These are phyloP conservation scores for Gymnoscelis rufifasciata DNA, from an alignment of 2,888 invertebrate species.

Conservation along the genomic window DNA sequence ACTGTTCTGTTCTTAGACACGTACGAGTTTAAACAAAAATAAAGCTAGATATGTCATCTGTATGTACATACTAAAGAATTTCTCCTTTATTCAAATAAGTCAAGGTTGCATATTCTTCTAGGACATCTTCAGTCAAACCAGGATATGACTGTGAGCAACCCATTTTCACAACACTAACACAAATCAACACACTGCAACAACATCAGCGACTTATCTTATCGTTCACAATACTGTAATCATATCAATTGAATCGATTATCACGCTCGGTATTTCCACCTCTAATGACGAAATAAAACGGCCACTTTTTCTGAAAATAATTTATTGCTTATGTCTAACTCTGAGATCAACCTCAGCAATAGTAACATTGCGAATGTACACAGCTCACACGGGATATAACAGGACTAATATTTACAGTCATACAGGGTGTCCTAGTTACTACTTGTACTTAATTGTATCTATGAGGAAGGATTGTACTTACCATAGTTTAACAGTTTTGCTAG, in stretches of 20 bases:
- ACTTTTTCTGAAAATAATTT: slow-evolving; percentile 56
- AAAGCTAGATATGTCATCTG: not conserved
- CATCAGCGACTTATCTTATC: slow-evolving; percentile 16
- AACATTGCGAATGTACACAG: slow-evolving; percentile 38
- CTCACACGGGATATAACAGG: slow-evolving; percentile 20
- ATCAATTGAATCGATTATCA: slow-evolving; percentile 1
- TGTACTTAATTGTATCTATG: too few relatives aligned
- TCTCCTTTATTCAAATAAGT: slow-evolving; percentile 81
- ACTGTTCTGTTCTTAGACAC: too few relatives aligned
- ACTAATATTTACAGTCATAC: slow-evolving; percentile 14
- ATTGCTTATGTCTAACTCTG: slow-evolving; percentile 53
- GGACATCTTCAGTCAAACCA: slow-evolving; percentile 74
- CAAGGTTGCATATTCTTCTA: slow-evolving; percentile 80
- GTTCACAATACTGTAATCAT: not conserved
- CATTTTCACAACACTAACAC: slow-evolving; percentile 48
- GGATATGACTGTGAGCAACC: slow-evolving; percentile 67
- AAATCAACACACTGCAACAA: slow-evolving; percentile 10
- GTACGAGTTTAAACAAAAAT: too few relatives aligned
- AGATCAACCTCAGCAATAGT: slow-evolving; percentile 64
- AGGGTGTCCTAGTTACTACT: not conserved
- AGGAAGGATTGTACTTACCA: too few relatives aligned
- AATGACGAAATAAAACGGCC: not conserved
- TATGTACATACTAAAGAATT: slow-evolving; percentile 79
- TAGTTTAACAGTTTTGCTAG: too few relatives aligned
- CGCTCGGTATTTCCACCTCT: not conserved